phyloP scores from a whole-genome alignment of 2,888 invertebrate genomes.

The Orthosia incerta region DNA sequence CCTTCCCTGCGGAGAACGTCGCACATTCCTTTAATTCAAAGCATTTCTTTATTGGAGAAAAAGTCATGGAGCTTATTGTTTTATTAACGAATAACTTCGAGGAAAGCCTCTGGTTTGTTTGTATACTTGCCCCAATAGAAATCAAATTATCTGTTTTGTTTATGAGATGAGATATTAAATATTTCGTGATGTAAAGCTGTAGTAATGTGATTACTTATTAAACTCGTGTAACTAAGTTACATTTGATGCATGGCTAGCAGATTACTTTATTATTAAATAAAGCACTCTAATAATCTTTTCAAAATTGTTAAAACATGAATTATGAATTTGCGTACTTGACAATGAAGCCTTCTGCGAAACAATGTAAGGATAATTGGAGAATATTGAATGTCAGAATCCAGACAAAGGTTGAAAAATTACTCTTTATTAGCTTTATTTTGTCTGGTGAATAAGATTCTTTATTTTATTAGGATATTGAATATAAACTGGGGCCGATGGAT shows the following conservation, averaged over 20 bases:
- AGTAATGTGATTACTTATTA: slow-evolving; percentile 31
- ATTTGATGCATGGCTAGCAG: slow-evolving; percentile 29
- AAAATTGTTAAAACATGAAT: slow-evolving; percentile 12
- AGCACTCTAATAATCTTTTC: slow-evolving; percentile 28
- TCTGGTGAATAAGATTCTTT: slow-evolving; percentile 39
- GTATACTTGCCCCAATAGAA: slow-evolving; percentile 52
- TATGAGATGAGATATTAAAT: slow-evolving; percentile 32
- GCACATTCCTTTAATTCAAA: slow-evolving; percentile 82
- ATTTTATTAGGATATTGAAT: slow-evolving; percentile 58
- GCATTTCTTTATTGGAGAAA: slow-evolving; percentile 87
- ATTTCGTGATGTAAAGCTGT: slow-evolving; percentile 30
- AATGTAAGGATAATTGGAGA: slow-evolving; percentile 20
- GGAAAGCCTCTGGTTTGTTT: slow-evolving; percentile 58
- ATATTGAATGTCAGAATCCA: slow-evolving; percentile 18
- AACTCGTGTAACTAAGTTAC: slow-evolving; percentile 28
- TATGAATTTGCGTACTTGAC: slow-evolving; percentile 6
- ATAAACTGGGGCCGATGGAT: slow-evolving; percentile 50
- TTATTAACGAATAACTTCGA: slow-evolving; percentile 83
- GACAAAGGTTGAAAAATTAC: slow-evolving; percentile 26
- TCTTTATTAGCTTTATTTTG: slow-evolving; percentile 21
- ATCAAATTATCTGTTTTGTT: slow-evolving; percentile 47
- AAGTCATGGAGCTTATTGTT: slow-evolving; percentile 84
- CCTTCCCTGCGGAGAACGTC: slow-evolving; percentile 79
- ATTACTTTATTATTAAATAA: slow-evolving; percentile 48
- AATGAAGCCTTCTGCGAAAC: slow-evolving; percentile 10